Evolutionary conservation across 2,888 invertebrate species (phyloP), one percentile per base, ranked within the genome.

Genomic region (Lasioglossum villosulum): DNA sequence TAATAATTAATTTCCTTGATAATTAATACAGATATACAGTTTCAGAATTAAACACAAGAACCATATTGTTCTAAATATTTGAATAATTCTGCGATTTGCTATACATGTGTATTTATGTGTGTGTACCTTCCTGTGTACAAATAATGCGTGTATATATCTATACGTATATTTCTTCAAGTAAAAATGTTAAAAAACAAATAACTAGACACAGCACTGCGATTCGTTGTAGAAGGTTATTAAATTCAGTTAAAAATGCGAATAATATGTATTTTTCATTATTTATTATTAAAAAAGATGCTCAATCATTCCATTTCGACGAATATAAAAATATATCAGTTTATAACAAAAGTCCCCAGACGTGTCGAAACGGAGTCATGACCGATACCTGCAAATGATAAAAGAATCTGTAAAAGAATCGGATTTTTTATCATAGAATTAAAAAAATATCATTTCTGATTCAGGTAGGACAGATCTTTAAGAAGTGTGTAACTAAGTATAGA

Each of bases 321-420:
- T 63, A n/a, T 52, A n/a, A 39, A 59, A 19, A 30, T 48, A 63
- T 39, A 71, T 75, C 14, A 14, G 39, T 16, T 48, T 66, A 59
- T 0, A 77, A 75, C 45, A 48, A 78, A 89, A 89, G 72, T 88
- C 81, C 81, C 75, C 27, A 84, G 63, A 75, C 42, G 70, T 34
- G 48, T 70, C 37, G 83, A 75, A 75, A 80, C 66, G 71, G 66
- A 82, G 74, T 82, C 72, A 80, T 70, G 59, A 81, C 80, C 59
- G 66, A 90, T 90, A 90, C 87, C 82, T 90, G 86, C 75, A 86
- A 75, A 88, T 86, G 90, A 89, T 89, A 88, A 90, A 75, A 72
- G 71, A 90, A 86, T 80, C 68, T 56, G 79, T 89, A 88, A 90
- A 75, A 72, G 71, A 90, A 86, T 80, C 68, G 63, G 79, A 83